These are phyloP conservation scores for Eptatretus atami DNA, from an alignment of 2,797 vertebrate species.

Conservation along the genomic window DNA sequence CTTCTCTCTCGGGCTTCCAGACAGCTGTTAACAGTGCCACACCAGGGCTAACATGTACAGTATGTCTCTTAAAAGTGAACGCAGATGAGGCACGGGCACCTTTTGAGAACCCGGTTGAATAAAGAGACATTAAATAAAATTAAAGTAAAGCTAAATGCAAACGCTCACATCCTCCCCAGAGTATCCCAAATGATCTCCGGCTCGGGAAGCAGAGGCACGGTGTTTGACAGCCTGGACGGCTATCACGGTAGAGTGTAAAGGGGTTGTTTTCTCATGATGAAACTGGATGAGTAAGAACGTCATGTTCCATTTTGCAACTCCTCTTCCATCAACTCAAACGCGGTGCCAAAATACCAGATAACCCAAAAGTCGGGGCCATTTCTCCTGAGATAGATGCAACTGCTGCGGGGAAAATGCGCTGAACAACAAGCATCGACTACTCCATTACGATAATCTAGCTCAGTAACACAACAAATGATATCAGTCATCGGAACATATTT, in stretches of 20 bases:
- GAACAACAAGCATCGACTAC: background rate
- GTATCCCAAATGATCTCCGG: conserved; percentile 19
- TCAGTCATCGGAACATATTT: background rate
- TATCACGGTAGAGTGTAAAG: conserved; percentile 36
- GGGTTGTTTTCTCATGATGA: conserved; percentile 19
- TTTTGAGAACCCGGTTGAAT: too few species aligned
- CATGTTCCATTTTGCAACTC: conserved; percentile 15
- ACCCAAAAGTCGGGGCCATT: conserved; percentile 22
- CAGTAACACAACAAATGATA: too few species aligned
- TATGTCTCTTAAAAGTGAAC: too few species aligned
- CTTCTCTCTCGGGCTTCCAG: too few species aligned
- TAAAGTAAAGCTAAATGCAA: background rate
- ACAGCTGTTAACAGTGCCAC: too few species aligned
- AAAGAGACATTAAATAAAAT: too few species aligned
- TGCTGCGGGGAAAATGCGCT: conserved; percentile 11
- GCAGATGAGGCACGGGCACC: too few species aligned
- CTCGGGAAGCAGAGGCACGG: conserved; percentile 18
- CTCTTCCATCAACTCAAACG: conserved; percentile 7
- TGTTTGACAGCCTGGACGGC: conserved; percentile 34
- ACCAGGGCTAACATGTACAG: too few species aligned
- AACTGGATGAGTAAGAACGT: conserved; percentile 13
- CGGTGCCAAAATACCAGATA: conserved; percentile 42
- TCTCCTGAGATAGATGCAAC: conserved; percentile 15
- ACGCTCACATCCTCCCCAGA: conserved; percentile 45
- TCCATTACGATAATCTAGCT: background rate